Conservation (phyloP, 2,888 invertebrate genomes). For the Lysandra coridon region DNA sequence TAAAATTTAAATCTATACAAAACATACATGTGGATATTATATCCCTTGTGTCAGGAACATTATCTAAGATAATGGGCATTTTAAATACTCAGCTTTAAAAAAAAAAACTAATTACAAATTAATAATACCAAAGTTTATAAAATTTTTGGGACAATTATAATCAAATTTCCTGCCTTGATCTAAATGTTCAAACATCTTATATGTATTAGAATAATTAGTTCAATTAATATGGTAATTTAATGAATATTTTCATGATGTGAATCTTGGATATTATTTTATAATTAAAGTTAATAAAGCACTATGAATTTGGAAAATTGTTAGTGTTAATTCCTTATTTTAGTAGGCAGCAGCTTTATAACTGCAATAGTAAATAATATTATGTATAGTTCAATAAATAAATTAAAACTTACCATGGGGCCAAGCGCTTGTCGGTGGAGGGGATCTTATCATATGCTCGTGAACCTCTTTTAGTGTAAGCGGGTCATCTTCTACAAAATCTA, state of each 20-base stretch:
- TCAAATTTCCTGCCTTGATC: not conserved
- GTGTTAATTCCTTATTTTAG: not conserved
- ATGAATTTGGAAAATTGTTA: not conserved
- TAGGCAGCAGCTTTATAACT: not conserved
- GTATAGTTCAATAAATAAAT: not conserved
- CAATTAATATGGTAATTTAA: not conserved
- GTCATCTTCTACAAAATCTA: constrained; percentile 82
- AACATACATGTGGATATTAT: no score
- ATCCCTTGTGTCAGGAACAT: no score
- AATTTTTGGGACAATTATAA: no score
- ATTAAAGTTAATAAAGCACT: constrained; percentile 5
- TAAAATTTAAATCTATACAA: no score
- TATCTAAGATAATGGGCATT: no score
- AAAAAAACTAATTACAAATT: not conserved
- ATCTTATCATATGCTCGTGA: constrained; percentile 90
- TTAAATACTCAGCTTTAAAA: not conserved
- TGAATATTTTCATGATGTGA: not conserved
- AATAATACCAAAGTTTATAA: no score
- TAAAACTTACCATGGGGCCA: constrained; percentile 81
- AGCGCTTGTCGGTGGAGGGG: constrained; percentile 87
- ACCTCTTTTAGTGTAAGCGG: constrained; percentile 88
- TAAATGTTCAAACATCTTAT: not conserved
- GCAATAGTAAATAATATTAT: not conserved
- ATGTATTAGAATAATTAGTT: not conserved
- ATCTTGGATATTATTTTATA: not conserved